phyloP scores from a whole-genome alignment of 1,140 invertebrate species.

The Melipona quadrifasciata region DNA sequence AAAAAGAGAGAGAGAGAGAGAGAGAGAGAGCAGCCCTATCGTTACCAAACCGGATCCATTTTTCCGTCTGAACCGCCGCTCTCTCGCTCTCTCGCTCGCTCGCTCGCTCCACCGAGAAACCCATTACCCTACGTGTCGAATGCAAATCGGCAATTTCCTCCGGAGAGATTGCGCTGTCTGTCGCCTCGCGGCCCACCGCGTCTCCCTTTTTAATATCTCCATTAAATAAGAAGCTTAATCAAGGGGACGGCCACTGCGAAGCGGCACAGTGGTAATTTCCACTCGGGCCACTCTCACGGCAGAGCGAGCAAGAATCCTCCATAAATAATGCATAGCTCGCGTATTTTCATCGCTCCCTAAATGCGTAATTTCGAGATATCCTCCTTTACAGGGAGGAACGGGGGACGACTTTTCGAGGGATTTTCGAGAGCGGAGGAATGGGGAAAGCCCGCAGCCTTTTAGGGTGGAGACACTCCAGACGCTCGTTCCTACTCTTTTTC shows the following conservation, averaged over 20 bases:
- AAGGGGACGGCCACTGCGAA: neutral
- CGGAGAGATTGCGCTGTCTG: neutral
- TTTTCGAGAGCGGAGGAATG: too few relatives aligned
- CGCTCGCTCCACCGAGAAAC: neutral
- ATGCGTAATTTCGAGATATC: too few relatives aligned
- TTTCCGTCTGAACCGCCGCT: slow-evolving; percentile 18
- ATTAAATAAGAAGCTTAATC: slow-evolving; percentile 19
- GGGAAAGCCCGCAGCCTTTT: too few relatives aligned
- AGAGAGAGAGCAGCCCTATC: slow-evolving; percentile 9
- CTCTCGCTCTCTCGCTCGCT: neutral
- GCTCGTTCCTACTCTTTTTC: too few relatives aligned
- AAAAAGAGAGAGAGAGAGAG: too few relatives aligned
- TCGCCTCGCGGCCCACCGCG: neutral
- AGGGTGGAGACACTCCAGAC: too few relatives aligned
- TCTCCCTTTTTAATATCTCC: slow-evolving; percentile 14
- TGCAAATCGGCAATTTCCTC: slow-evolving; percentile 11
- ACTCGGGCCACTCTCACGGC: neutral
- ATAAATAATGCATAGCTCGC: too few relatives aligned
- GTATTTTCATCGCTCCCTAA: too few relatives aligned
- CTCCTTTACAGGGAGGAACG: too few relatives aligned
- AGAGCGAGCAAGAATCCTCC: too few relatives aligned
- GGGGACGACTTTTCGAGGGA: too few relatives aligned
- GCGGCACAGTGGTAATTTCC: neutral
- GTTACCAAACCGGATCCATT: slow-evolving; percentile 44
- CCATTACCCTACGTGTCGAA: neutral